Conservation (phyloP, 2,113 vertebrate species). For the Thomomys bottae region DNA sequence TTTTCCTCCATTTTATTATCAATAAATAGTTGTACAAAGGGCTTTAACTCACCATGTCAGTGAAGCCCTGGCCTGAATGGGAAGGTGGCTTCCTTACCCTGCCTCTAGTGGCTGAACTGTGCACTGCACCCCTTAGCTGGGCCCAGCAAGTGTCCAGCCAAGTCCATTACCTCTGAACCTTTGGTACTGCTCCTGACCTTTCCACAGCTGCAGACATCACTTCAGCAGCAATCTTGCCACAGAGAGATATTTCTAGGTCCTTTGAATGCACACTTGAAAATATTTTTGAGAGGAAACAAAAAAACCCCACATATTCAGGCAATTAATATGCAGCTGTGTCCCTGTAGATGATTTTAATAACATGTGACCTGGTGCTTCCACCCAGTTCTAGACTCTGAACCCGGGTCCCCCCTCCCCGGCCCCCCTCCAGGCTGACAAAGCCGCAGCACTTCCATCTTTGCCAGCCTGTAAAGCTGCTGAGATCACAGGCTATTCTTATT, state of each 20-base stretch:
- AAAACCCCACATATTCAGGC: too few relatives aligned
- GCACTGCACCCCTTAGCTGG: neutral
- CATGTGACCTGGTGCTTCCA: neutral
- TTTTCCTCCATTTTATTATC: too few relatives aligned
- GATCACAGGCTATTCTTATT: conserved; percentile 52
- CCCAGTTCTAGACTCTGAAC: neutral
- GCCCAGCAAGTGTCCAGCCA: conserved; percentile 1
- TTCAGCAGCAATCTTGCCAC: neutral
- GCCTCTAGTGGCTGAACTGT: neutral
- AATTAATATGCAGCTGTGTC: neutral
- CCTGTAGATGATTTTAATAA: neutral
- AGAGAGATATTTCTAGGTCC: neutral
- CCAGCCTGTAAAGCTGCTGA: conserved; percentile 56
- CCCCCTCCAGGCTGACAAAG: neutral
- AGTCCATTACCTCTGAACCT: neutral
- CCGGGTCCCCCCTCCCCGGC: too few relatives aligned
- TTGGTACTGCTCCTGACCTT: neutral
- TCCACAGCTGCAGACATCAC: neutral
- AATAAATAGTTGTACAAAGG: too few relatives aligned
- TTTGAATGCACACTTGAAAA: neutral
- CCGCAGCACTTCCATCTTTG: neutral
- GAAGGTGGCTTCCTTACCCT: neutral
- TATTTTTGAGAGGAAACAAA: neutral
- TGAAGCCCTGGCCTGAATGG: neutral
- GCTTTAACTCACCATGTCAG: too few relatives aligned